A percentile compares a stretch with the other conserved stretches of the same genome.
Evolutionary conservation across 92 coral and sea anemone species (phyloP).

Genomic region (Zoanthus sociatus): DNA sequence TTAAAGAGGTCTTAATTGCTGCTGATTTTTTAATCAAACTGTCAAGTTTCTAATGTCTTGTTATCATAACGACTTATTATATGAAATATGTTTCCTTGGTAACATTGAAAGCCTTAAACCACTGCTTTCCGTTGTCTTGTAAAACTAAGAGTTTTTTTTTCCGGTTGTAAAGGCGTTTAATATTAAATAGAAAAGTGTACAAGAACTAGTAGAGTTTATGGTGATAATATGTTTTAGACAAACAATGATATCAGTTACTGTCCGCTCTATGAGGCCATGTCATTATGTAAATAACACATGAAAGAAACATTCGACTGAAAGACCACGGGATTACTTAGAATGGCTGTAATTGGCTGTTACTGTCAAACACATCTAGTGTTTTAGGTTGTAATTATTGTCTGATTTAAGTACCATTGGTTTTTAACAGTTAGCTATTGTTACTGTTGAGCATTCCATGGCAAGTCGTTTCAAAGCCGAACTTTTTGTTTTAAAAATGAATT

Average conservation of each 20-base stretch:
- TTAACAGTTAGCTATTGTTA: constrained; percentile 35
- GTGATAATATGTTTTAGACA: neutral
- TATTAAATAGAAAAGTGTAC: neutral
- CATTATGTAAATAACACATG: constrained; percentile 30
- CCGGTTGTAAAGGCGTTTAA: too few species aligned
- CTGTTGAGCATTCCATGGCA: constrained; percentile 29
- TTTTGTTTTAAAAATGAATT: constrained; percentile 45
- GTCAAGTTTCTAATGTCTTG: too few species aligned
- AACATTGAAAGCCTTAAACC: too few species aligned
- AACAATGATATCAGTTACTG: neutral
- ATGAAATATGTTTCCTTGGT: too few species aligned
- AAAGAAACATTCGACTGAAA: constrained; percentile 12
- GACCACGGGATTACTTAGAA: constrained; percentile 30
- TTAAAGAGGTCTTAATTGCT: too few species aligned
- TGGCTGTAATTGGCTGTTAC: constrained; percentile 3
- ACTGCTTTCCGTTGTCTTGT: too few species aligned
- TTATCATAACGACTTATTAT: too few species aligned
- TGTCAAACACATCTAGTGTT: constrained; percentile 16
- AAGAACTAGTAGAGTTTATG: neutral
- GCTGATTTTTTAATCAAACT: too few species aligned
- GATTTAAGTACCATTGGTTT: constrained; percentile 31
- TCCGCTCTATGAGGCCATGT: neutral
- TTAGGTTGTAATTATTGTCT: neutral
- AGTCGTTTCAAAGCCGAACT: constrained; percentile 53
- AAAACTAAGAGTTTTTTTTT: too few species aligned